Evolutionary conservation across 2,888 invertebrate species (phyloP).

Genomic region (Vesta saturnalis): DNA sequence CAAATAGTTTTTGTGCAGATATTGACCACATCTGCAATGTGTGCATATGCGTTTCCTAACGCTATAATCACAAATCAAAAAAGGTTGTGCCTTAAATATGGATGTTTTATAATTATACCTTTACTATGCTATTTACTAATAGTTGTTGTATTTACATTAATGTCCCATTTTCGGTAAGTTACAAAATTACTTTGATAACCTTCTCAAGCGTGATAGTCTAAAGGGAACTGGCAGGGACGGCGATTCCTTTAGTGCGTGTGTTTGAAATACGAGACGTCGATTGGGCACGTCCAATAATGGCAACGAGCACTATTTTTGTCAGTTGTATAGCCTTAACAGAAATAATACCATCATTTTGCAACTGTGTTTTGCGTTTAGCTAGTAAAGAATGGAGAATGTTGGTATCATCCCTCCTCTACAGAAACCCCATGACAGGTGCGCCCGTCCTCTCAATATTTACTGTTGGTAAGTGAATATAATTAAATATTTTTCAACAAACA

Average conservation of each 20-base stretch:
- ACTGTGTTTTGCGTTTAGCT: constrained; percentile 66
- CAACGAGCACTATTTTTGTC: constrained; percentile 69
- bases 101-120: constrained; percentile 57
- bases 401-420: constrained; percentile 69
- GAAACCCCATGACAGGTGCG: constrained; percentile 69
- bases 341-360: constrained; percentile 68
- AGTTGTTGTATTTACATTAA: constrained; percentile 59
- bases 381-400: constrained; percentile 72
- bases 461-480: constrained; percentile 61
- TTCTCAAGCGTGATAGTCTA: constrained; percentile 21
- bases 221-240: constrained; percentile 68
- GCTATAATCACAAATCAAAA: constrained; percentile 50
- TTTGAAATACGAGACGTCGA: constrained; percentile 69
- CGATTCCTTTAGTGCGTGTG: constrained; percentile 68
- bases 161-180: constrained; percentile 62
- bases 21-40: constrained; percentile 59
- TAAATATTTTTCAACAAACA: too few relatives aligned
- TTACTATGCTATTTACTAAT: constrained; percentile 57
- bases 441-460: constrained; percentile 72
- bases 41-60: constrained; percentile 60
- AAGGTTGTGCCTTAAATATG: constrained; percentile 51
- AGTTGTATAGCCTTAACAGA: constrained; percentile 71
- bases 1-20: constrained; percentile 53
- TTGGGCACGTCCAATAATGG: constrained; percentile 70
- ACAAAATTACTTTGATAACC: not conserved